Conservation (phyloP, 2,888 invertebrate genomes). For the Caenorhabditis becei region DNA sequence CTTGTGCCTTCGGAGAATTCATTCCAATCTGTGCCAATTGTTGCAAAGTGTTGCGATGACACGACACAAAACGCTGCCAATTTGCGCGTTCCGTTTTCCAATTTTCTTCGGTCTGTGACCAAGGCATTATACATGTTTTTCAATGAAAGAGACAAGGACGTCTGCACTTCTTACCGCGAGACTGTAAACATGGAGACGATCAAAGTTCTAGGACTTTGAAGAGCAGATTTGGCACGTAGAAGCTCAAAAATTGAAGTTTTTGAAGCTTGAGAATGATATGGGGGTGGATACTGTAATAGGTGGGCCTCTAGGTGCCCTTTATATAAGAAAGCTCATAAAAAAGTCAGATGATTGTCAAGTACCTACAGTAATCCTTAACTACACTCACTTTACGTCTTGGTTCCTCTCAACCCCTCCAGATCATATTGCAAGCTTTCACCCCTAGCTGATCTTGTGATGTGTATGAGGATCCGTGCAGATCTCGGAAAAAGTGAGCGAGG, state of each 20-base stretch:
- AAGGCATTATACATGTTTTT: neutral
- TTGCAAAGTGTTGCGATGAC: neutral
- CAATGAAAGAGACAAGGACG: neutral
- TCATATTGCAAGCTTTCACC: no score
- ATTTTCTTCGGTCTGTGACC: neutral
- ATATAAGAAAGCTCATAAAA: no score
- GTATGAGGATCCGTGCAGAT: slow-evolving; percentile 23
- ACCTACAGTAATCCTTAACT: no score
- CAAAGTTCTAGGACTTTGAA: neutral
- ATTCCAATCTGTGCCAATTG: slow-evolving; percentile 3
- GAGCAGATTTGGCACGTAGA: neutral
- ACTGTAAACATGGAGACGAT: slow-evolving; percentile 3
- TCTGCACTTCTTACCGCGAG: neutral
- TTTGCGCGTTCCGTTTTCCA: slow-evolving; percentile 7
- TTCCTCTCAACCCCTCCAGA: no score
- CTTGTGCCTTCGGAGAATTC: no score
- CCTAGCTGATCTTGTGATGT: neutral
- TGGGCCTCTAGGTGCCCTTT: no score
- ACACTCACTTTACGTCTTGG: no score
- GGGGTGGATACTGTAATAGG: no score
- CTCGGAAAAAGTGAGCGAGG: slow-evolving; percentile 25
- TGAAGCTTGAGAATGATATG: no score
- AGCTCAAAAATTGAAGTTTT: no score
- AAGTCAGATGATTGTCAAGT: no score
- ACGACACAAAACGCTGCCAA: slow-evolving; percentile 6